Evolutionary conservation across 2,888 invertebrate species (phyloP).

Genomic region (Oeneis ivallda): DNA sequence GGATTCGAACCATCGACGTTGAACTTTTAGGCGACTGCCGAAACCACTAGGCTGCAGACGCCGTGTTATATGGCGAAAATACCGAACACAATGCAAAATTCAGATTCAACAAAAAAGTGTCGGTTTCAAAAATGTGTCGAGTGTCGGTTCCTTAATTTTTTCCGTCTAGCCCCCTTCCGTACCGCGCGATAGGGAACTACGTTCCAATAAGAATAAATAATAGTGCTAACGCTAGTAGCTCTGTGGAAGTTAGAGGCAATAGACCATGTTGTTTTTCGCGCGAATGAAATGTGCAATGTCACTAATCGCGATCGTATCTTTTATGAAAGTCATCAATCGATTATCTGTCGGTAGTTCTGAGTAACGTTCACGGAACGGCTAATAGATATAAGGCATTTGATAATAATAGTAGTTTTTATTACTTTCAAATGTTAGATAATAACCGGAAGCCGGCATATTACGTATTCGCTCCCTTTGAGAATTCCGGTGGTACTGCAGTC

Average conservation of each 20-base stretch:
- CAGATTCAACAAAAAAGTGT: too few species aligned
- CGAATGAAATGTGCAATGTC: background rate
- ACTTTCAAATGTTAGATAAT: constrained; percentile 12
- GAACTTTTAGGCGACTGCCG: too few species aligned
- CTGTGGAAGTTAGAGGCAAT: background rate
- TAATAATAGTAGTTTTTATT: constrained; percentile 16
- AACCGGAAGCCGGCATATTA: constrained; percentile 4
- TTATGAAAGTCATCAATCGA: constrained; percentile 17
- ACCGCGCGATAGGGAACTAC: too few species aligned
- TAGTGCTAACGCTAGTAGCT: background rate
- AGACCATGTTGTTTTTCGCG: background rate
- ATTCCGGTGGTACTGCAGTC: background rate
- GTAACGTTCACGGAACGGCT: background rate
- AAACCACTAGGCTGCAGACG: too few species aligned
- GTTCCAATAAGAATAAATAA: too few species aligned
- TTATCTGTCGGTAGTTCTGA: background rate
- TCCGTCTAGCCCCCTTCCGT: too few species aligned
- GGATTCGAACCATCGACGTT: too few species aligned
- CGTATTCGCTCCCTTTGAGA: background rate
- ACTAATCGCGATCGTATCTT: constrained; percentile 10
- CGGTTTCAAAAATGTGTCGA: too few species aligned
- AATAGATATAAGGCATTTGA: constrained; percentile 7
- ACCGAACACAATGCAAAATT: too few species aligned
- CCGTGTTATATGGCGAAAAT: too few species aligned
- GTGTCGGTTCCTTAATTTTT: too few species aligned